Conservation (phyloP, 2,113 vertebrate species). For the Paradisaea rubra region DNA sequence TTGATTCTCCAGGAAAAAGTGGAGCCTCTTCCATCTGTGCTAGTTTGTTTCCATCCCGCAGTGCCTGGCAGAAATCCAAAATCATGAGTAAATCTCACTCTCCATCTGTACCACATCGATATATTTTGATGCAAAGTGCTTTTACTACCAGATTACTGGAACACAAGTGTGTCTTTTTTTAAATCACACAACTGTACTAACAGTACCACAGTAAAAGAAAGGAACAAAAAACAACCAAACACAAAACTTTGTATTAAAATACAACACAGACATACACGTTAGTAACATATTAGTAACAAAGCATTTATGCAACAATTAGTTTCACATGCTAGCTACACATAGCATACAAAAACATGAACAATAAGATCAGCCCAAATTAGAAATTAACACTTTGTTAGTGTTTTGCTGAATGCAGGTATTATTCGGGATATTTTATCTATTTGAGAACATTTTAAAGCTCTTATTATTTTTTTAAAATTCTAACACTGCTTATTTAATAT, state of each 20-base stretch:
- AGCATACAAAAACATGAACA: not conserved
- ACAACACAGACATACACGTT: not conserved
- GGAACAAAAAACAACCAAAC: not conserved
- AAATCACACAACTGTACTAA: constrained; percentile 34
- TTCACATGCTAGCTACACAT: constrained; percentile 10
- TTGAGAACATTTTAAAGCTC: not conserved
- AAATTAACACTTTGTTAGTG: not conserved
- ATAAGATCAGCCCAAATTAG: not conserved
- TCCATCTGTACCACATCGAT: not conserved
- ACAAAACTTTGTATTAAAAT: not conserved
- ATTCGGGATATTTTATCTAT: not conserved
- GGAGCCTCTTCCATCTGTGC: constrained; percentile 88
- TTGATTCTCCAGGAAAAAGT: constrained; percentile 88
- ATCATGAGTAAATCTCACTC: constrained; percentile 55
- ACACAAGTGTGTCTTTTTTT: not conserved
- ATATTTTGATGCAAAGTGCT: constrained; percentile 24
- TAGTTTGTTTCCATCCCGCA: constrained; percentile 81
- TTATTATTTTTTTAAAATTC: not conserved
- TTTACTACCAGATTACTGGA: constrained; percentile 35
- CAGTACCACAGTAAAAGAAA: not conserved
- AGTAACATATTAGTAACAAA: constrained; percentile 47
- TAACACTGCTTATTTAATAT: not conserved
- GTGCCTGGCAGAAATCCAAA: constrained; percentile 73
- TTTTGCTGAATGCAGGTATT: not conserved
- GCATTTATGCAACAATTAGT: constrained; percentile 52